Base-by-base conservation (phyloP, 2,797 vertebrate genomes). In the Remorina albescens region DNA sequence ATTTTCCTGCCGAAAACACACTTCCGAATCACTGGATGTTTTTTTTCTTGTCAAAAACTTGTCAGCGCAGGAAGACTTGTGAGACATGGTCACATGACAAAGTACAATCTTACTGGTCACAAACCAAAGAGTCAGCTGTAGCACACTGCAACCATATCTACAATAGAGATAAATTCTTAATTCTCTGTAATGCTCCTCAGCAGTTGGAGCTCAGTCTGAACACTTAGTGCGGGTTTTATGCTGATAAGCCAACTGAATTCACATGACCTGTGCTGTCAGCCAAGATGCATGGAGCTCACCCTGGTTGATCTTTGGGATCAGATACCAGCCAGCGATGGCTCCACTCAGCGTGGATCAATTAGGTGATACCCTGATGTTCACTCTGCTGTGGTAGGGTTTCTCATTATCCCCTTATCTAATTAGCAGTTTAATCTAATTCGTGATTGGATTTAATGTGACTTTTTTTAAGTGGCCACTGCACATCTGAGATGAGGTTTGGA, bases 391-490 rank as follows among this genome's bases (percentile, higher is more conserved):
- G 36, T 57, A 66, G 62, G 44, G 61, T 11, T 74, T 47, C 25
- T 57, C 39, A 61, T 62, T 26, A 78, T 78, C 74, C 61, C 39
- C 25, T 56, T 9, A 51, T 7, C 47, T 77, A 71, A 89, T 83
- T 72, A 82, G 37, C 21, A 56, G 36, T 64, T 75, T 73, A 19
- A 86, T 81, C 72, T 42, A 78, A 79, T 80, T 71, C 49, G 21
- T 64, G 51, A 69, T 56, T 83, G 71, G 57, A 81, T 82, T 67
- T 21, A 79, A 76, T 78, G 60, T 10, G 28, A 15, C 50, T 61
- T 68, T 53, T 56, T 42, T 44, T 23, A 36, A 80, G 71, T 11
- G 60, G 72, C 67, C 74, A 51, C 36, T 37, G 15, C 44, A 26
- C 30, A 61, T 70, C 47, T 53, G 49, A 74, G 44, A 61, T 64